These are phyloP conservation scores for Falcaria lacertinaria DNA, from an alignment of 2,888 invertebrate species.

Conservation along the genomic window DNA sequence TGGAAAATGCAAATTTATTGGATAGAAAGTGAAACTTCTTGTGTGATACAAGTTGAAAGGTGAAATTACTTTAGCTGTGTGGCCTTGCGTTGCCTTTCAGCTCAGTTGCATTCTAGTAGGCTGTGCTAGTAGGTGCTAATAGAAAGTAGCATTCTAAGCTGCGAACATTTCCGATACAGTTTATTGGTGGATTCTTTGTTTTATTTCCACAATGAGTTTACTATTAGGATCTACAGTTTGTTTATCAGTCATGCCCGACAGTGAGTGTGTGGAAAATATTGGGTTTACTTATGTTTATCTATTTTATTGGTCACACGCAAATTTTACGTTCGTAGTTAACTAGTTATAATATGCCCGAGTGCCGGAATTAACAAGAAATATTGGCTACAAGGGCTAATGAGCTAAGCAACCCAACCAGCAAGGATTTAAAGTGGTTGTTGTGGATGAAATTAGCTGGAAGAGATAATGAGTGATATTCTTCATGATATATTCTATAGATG, in stretches of 20 bases:
- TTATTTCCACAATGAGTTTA: slow-evolving; percentile 38
- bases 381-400: too few relatives aligned
- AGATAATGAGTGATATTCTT: too few relatives aligned
- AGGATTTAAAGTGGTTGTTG: too few relatives aligned
- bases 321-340: too few relatives aligned
- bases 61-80: slow-evolving; percentile 49
- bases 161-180: slow-evolving; percentile 4
- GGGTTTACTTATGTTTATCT: slow-evolving; percentile 6
- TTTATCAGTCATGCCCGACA: slow-evolving; percentile 46
- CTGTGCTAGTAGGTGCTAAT: slow-evolving; percentile 25
- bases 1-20: slow-evolving; percentile 11
- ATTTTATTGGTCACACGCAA: too few relatives aligned
- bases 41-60: slow-evolving; percentile 67
- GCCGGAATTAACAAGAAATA: too few relatives aligned
- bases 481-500: not conserved
- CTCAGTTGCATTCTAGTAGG: slow-evolving; percentile 23
- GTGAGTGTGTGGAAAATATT: slow-evolving; percentile 32
- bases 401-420: too few relatives aligned
- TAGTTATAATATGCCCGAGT: too few relatives aligned
- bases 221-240: slow-evolving; percentile 54
- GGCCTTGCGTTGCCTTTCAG: slow-evolving; percentile 40
- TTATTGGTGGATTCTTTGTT: not conserved
- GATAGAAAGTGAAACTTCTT: slow-evolving; percentile 56
- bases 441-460: too few relatives aligned
- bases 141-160: slow-evolving; percentile 34